phyloP scores from a whole-genome alignment of 2,888 invertebrate species.

The Siphonodentalium dalli region DNA sequence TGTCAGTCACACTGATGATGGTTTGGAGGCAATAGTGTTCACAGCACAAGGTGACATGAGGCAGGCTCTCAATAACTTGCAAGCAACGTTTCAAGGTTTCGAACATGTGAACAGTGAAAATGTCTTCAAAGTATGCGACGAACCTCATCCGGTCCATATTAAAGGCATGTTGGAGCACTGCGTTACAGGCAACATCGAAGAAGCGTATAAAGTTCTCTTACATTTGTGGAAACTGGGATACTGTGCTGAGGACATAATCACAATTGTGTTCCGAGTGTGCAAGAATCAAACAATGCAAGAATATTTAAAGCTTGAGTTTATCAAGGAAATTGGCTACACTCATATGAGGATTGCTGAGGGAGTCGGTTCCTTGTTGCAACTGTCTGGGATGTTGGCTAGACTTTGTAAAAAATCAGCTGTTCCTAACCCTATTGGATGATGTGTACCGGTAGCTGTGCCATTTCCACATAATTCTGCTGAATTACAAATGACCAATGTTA shows the following conservation, averaged over 20 bases:
- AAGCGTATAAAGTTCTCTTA: constrained; percentile 84
- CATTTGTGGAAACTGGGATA: constrained; percentile 94
- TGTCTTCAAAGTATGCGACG: constrained; percentile 99
- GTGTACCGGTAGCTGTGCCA: too few relatives aligned
- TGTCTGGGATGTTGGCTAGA: constrained; percentile 86
- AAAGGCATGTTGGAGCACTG: constrained; percentile 90
- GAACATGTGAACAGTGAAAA: constrained; percentile 88
- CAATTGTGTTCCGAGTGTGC: constrained; percentile 91
- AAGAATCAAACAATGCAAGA: constrained; percentile 86
- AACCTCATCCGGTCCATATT: constrained; percentile 94
- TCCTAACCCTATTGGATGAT: too few relatives aligned
- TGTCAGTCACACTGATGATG: constrained; percentile 86
- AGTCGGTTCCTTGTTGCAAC: constrained; percentile 83
- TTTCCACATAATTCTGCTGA: too few relatives aligned
- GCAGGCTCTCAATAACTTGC: constrained; percentile 96
- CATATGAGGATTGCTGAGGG: constrained; percentile 93
- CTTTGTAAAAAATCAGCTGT: constrained; percentile 71
- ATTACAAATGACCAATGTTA: too few relatives aligned
- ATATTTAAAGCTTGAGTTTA: constrained; percentile 80
- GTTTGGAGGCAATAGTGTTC: constrained; percentile 93
- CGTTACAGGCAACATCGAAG: constrained; percentile 79
- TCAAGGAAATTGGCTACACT: constrained; percentile 89
- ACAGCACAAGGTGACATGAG: constrained; percentile 99
- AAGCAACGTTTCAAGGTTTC: constrained; percentile 92
- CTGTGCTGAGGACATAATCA: constrained; percentile 94